A percentile compares a stretch with the other conserved stretches of the same genome.
These are phyloP conservation scores for Styela clava DNA, from an alignment of 23 tunicate genomes.

Conservation along the genomic window DNA sequence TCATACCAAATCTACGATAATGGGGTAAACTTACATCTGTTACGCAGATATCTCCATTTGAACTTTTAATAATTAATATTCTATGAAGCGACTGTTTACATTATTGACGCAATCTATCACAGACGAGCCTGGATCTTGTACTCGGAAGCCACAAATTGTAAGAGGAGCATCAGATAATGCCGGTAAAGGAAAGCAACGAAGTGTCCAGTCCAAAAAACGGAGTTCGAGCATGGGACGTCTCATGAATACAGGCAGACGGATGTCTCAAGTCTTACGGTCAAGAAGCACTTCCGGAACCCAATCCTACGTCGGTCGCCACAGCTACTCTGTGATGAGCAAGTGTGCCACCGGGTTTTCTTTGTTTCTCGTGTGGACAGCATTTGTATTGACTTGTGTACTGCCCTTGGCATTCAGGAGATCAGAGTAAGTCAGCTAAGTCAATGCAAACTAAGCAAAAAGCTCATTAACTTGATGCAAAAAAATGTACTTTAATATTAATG, in stretches of 20 bases:
- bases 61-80: too few relatives aligned
- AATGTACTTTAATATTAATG: too few relatives aligned
- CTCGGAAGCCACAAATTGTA: conserved; percentile 4
- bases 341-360: conserved; percentile 32
- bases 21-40: too few relatives aligned
- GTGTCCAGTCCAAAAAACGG: background rate
- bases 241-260: conserved; percentile 3
- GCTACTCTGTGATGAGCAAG: conserved; percentile 69
- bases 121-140: conserved; percentile 3
- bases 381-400: conserved; percentile 34
- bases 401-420: conserved; percentile 34
- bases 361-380: conserved; percentile 34
- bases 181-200: background rate
- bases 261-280: conserved; percentile 39
- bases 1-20: too few relatives aligned
- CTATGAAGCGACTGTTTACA: too few relatives aligned
- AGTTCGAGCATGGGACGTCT: conserved; percentile 13
- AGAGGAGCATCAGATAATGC: background rate
- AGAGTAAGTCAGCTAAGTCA: conserved; percentile 13
- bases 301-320: conserved; percentile 79
- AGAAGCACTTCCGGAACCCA: conserved; percentile 19
- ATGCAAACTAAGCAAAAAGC: too few relatives aligned
- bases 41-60: too few relatives aligned
- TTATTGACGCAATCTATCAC: too few relatives aligned
- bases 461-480: too few relatives aligned